Conservation (phyloP, 1,140 invertebrate species). For the Rhopalosiphum padi region DNA sequence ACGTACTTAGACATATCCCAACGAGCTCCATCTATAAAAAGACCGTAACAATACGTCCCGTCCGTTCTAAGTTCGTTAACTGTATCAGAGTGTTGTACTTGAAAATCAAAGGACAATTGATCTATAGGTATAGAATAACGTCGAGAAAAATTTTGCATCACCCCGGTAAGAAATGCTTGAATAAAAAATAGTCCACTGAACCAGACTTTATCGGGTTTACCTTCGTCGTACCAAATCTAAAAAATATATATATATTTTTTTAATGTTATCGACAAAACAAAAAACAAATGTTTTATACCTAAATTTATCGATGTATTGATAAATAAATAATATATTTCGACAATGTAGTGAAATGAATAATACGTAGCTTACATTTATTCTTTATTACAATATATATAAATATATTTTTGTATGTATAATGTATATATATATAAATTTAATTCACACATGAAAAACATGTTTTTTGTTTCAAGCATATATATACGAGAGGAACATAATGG, state of each 20-base stretch:
- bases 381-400: background rate
- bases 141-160: constrained; percentile 89
- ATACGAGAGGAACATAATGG: background rate
- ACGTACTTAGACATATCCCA: constrained; percentile 73
- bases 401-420: too few relatives aligned
- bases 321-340: background rate
- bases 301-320: background rate
- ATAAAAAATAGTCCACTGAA: constrained; percentile 94
- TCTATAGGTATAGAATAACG: constrained; percentile 89
- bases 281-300: background rate
- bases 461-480: background rate
- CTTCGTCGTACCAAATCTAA: constrained; percentile 78
- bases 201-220: constrained; percentile 87
- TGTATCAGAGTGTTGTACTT: constrained; percentile 67
- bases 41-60: constrained; percentile 83
- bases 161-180: constrained; percentile 91
- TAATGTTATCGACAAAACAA: background rate
- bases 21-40: constrained; percentile 84
- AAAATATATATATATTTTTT: background rate
- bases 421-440: background rate
- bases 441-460: background rate
- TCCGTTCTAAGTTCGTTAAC: constrained; percentile 68
- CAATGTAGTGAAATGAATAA: background rate
- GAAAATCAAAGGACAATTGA: constrained; percentile 81
- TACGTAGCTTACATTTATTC: background rate